These are phyloP conservation scores for Athene noctua DNA, from an alignment of 2,113 vertebrate genomes.

Conservation along the genomic window DNA sequence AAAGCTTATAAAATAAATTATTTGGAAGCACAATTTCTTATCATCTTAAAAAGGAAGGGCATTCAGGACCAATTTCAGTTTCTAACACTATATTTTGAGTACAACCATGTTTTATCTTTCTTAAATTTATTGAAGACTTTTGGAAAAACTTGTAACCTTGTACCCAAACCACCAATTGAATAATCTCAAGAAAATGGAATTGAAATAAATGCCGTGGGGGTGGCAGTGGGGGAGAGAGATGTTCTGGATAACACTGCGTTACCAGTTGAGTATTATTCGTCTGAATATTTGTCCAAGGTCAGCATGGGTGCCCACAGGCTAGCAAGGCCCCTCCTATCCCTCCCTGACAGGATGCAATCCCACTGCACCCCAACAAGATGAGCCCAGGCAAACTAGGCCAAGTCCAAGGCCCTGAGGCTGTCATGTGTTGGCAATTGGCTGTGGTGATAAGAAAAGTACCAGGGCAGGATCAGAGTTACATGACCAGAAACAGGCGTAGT, in stretches of 20 bases:
- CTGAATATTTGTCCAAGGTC: neutral
- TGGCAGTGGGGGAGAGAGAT: neutral
- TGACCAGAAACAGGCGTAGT: neutral
- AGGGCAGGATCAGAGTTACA: neutral
- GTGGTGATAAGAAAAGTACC: neutral
- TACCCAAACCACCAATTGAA: neutral
- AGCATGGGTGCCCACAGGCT: neutral
- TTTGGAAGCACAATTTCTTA: neutral
- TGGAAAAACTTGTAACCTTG: neutral
- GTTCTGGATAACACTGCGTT: neutral
- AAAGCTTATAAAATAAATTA: neutral
- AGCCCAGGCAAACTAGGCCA: neutral
- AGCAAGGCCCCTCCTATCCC: neutral
- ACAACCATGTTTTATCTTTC: neutral
- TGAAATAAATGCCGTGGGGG: neutral
- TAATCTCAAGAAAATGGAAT: neutral
- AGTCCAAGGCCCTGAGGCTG: fast-evolving
- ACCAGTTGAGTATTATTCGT: neutral
- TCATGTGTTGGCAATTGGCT: neutral
- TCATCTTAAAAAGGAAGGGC: neutral
- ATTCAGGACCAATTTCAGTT: neutral
- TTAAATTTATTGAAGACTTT: neutral
- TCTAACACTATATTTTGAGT: neutral
- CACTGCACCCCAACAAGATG: neutral
- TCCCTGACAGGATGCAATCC: neutral